These are phyloP conservation scores for Leptestheria dahalacensis DNA, from an alignment of 1,140 invertebrate genomes.

Conservation along the genomic window DNA sequence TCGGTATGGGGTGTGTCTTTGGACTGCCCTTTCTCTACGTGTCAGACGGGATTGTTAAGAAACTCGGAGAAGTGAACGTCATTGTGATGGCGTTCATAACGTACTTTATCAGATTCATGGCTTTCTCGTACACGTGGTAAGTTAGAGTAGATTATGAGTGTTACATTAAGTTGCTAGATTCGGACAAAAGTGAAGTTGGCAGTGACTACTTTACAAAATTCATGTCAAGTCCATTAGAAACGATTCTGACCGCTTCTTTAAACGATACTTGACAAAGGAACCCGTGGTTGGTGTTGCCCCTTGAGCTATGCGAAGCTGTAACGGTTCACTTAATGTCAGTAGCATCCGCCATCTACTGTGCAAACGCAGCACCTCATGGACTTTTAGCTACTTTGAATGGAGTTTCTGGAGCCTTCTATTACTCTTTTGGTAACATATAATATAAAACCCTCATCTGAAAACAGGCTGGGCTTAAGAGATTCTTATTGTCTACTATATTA, in stretches of 20 bases:
- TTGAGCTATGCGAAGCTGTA: conserved; percentile 68
- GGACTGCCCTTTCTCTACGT: conserved; percentile 65
- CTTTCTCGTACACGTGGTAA: conserved; percentile 69
- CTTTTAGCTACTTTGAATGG: conserved; percentile 67
- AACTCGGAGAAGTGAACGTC: conserved; percentile 62
- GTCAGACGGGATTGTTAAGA: conserved; percentile 58
- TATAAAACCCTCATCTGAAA: too few relatives aligned
- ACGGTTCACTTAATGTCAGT: conserved; percentile 79
- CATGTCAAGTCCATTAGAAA: not conserved
- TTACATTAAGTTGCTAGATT: too few relatives aligned
- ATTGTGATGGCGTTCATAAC: conserved; percentile 66
- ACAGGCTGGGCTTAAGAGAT: too few relatives aligned
- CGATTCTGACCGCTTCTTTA: not conserved
- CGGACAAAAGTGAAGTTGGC: too few relatives aligned
- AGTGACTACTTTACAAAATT: too few relatives aligned
- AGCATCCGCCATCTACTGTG: conserved; percentile 65
- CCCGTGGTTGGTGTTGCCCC: conserved; percentile 70
- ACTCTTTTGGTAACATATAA: conserved; percentile 60
- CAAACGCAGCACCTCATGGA: conserved; percentile 58
- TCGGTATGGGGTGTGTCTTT: conserved; percentile 60
- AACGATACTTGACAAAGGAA: conserved; percentile 34
- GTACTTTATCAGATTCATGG: conserved; percentile 56
- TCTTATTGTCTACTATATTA: too few relatives aligned
- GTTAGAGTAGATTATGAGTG: conserved; percentile 25
- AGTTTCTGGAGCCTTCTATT: conserved; percentile 64